Evolutionary conservation across 2,797 vertebrate genomes (phyloP).

Genomic region (Acanthopagrus latus): DNA sequence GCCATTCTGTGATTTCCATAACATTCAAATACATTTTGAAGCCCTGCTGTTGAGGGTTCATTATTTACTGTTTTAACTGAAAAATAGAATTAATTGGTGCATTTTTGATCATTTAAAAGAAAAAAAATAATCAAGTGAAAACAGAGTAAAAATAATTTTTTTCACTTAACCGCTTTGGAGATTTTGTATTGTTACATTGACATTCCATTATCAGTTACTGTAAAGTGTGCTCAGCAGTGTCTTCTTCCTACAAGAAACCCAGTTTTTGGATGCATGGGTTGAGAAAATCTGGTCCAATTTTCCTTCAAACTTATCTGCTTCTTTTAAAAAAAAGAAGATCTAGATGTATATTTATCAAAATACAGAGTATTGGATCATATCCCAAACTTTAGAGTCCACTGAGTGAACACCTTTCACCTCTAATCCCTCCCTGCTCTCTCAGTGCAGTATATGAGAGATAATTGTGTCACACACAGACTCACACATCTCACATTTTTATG

Average conservation of each 20-base stretch:
- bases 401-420: conserved; percentile 5
- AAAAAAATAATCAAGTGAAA: not conserved
- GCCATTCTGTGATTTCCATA: too few species aligned
- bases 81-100: not conserved
- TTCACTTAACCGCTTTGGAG: too few species aligned
- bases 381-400: not conserved
- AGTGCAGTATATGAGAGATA: conserved; percentile 25
- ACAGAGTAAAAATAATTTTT: not conserved
- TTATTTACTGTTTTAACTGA: not conserved
- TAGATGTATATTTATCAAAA: not conserved
- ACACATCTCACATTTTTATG: conserved; percentile 49
- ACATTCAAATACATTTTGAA: too few species aligned
- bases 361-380: too few species aligned
- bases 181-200: too few species aligned
- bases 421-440: conserved; percentile 3
- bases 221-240: not conserved
- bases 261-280: too few species aligned
- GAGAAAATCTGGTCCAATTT: not conserved
- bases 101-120: conserved; percentile 5
- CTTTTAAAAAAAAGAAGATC: not conserved
- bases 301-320: not conserved
- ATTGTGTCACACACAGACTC: conserved; percentile 33
- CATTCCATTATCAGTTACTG: not conserved
- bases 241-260: not conserved
- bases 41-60: too few species aligned